Evolutionary conservation across 2,888 invertebrate species (phyloP), one percentile per base, ranked within the genome.

Genomic region (Sphaerophoria taeniata): DNA sequence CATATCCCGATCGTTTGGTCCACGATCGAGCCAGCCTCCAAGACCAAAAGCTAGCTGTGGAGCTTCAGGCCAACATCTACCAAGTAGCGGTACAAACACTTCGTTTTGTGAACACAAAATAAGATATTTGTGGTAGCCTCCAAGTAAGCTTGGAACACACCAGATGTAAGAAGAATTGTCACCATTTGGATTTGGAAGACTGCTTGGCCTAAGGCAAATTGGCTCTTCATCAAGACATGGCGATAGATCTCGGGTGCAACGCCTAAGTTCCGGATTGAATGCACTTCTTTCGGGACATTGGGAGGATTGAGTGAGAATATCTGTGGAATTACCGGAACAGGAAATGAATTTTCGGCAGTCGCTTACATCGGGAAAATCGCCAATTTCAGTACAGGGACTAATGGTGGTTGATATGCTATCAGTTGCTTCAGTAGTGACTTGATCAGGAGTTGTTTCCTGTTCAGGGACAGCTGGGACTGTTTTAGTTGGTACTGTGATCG

Each of bases 101-200:
- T 82, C 70, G 11, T 58, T 63, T 36, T 16, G 7, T 6, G 70
- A 58, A 36, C 88, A 88, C 45, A 80, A 63, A 43, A 87, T 55
- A 7, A 87, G 84, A n/a, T 85, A 87, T 53, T 87, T 87, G 39
- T 87, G 80, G 12, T 74, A 88, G 9, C 72, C 79, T 6, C 88
- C 87, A 4, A 76, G 16, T 1, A 73, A 31, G 43, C 61, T 85
- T 55, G 63, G 71, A 6, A 71, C 61, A 56, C 88, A 88, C 86
- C 86, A 88, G 53, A 77, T 87, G 43, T 87, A 87, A 3, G 70
- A 71, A 24, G 76, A 63, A 11, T 63, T 34, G 43, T 78, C 67
- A n/a, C 67, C 74, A 9, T 63, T 60, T n/a, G 87, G 84, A 70
- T 87, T 80, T 0, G 87, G 16, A 5, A 85, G 55, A 55, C 65